Evolutionary conservation across 1,140 invertebrate species (phyloP).

Genomic region (Hyphantria cunea): DNA sequence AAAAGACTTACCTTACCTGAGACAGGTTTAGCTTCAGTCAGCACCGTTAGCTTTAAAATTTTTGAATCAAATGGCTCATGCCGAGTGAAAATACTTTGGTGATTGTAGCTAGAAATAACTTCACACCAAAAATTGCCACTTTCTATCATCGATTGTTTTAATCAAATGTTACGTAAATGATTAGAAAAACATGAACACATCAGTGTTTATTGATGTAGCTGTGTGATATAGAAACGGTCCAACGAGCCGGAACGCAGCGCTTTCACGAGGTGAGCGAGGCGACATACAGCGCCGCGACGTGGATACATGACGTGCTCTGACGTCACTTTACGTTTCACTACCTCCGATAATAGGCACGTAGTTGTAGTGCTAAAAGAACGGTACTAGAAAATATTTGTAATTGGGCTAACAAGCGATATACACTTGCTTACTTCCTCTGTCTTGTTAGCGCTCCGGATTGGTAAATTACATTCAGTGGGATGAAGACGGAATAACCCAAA

Average conservation of each 20-base stretch:
- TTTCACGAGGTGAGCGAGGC: slow-evolving; percentile 57
- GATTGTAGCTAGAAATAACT: too few relatives aligned
- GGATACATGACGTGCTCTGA: slow-evolving; percentile 37
- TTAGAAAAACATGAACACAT: slow-evolving; percentile 28
- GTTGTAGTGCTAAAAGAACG: slow-evolving; percentile 15
- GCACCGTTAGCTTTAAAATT: too few relatives aligned
- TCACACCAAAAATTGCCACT: too few relatives aligned
- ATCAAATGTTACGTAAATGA: slow-evolving; percentile 21
- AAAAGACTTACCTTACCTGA: too few relatives aligned
- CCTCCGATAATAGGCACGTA: slow-evolving; percentile 27
- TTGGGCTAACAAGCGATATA: neutral
- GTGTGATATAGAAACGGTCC: slow-evolving; percentile 61
- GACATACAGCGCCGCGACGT: slow-evolving; percentile 4
- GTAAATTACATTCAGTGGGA: too few relatives aligned
- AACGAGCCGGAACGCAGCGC: slow-evolving; percentile 63
- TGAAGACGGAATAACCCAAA: too few relatives aligned
- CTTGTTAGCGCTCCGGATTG: too few relatives aligned
- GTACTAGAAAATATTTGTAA: neutral
- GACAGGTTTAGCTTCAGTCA: too few relatives aligned
- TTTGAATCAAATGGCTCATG: too few relatives aligned
- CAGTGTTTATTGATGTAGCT: slow-evolving; percentile 21
- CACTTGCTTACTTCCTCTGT: too few relatives aligned
- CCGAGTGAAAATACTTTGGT: too few relatives aligned
- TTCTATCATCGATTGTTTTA: too few relatives aligned
- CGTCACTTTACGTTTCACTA: slow-evolving; percentile 61